These are phyloP conservation scores for Tachystola acroxantha DNA, from an alignment of 2,888 invertebrate species.

Conservation along the genomic window DNA sequence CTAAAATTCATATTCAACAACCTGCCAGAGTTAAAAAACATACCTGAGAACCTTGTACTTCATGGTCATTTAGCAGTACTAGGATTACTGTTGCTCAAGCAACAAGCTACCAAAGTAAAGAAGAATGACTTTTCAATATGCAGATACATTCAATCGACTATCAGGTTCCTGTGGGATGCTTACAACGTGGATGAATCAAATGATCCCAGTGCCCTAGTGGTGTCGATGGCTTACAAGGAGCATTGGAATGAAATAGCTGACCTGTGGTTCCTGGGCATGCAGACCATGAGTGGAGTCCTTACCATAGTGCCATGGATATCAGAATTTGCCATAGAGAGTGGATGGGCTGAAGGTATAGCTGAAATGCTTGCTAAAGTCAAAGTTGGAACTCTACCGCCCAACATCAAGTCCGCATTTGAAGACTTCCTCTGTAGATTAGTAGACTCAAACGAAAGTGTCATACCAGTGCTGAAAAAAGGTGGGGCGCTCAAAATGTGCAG, in stretches of 20 bases:
- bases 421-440: slow-evolving; percentile 92
- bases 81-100: slow-evolving; percentile 89
- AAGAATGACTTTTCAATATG: slow-evolving; percentile 94
- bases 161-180: slow-evolving; percentile 95
- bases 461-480: slow-evolving; percentile 86
- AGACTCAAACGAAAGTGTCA: slow-evolving; percentile 86
- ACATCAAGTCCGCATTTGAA: slow-evolving; percentile 93
- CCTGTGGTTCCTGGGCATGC: slow-evolving; percentile 96
- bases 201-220: slow-evolving; percentile 88
- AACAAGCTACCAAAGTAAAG: slow-evolving; percentile 88
- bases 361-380: slow-evolving; percentile 90
- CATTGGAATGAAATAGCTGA: slow-evolving; percentile 94
- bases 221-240: slow-evolving; percentile 91
- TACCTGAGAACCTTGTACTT: slow-evolving; percentile 89
- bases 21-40: slow-evolving; percentile 89
- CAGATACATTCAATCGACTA: slow-evolving; percentile 92
- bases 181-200: slow-evolving; percentile 93
- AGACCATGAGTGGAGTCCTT: slow-evolving; percentile 90
- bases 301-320: slow-evolving; percentile 92
- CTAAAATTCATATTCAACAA: slow-evolving; percentile 92
- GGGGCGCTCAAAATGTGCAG: slow-evolving; percentile 91
- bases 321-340: slow-evolving; percentile 93
- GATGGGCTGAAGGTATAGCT: slow-evolving; percentile 94
- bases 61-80: slow-evolving; percentile 91
- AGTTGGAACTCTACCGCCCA: slow-evolving; percentile 87